Evolutionary conservation across 2,113 vertebrate species (phyloP).

Genomic region (Myotis davidii): DNA sequence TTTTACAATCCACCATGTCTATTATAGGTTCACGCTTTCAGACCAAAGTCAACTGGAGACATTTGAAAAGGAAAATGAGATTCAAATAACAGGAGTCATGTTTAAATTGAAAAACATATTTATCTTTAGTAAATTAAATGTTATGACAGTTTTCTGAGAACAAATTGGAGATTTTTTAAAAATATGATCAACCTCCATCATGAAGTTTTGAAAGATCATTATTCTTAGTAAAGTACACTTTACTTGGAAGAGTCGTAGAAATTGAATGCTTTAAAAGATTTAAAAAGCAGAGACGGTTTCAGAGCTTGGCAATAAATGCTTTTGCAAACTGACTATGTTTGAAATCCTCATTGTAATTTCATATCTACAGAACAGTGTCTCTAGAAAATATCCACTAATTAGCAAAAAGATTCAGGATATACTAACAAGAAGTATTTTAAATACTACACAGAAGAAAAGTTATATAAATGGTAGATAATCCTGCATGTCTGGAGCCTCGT

Average conservation of each 20-base stretch:
- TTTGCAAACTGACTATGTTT: not conserved
- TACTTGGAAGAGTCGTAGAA: conserved; percentile 15
- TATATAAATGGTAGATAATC: not conserved
- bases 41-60: conserved; percentile 5
- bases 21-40: conserved; percentile 50
- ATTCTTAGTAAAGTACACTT: conserved; percentile 60
- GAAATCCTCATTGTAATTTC: conserved; percentile 36
- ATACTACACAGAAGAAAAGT: not conserved
- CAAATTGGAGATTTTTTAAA: conserved; percentile 44
- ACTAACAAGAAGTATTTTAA: not conserved
- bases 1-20: conserved; percentile 57
- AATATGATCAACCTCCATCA: conserved; percentile 35
- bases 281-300: conserved; percentile 8
- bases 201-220: conserved; percentile 61
- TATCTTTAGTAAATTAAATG: conserved; percentile 59
- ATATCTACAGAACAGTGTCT: not conserved
- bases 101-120: conserved; percentile 50
- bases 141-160: conserved; percentile 59
- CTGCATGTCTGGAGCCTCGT: not conserved
- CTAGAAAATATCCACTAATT: conserved; percentile 24
- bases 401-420: not conserved
- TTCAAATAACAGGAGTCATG: conserved; percentile 40
- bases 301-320: conserved; percentile 25
- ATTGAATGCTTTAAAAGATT: conserved; percentile 6
- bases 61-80: conserved; percentile 56